Evolutionary conservation across 1,140 invertebrate species (phyloP).

Genomic region (Drosophila ohnishii): DNA sequence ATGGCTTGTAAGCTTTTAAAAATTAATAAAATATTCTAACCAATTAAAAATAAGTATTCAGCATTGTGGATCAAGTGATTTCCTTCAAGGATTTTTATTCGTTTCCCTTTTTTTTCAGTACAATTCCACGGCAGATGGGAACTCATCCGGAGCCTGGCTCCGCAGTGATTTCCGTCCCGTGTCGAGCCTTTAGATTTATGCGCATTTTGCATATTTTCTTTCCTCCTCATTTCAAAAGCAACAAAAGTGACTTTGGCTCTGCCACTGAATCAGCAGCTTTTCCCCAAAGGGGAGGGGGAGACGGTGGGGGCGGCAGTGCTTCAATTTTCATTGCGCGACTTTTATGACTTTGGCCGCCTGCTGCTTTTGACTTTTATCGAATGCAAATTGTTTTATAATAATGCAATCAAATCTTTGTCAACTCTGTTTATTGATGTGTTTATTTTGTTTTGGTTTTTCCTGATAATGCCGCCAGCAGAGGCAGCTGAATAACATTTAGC

Average conservation of each 20-base stretch:
- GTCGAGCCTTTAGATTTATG: slow-evolving; percentile 73
- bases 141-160: slow-evolving; percentile 34
- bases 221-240: slow-evolving; percentile 56
- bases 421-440: slow-evolving; percentile 76
- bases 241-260: slow-evolving; percentile 55
- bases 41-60: neutral
- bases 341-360: slow-evolving; percentile 71
- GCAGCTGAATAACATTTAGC: slow-evolving; percentile 41
- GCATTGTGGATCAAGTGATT: neutral
- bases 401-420: slow-evolving; percentile 78
- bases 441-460: slow-evolving; percentile 57
- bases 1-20: neutral
- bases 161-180: slow-evolving; percentile 60
- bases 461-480: slow-evolving; percentile 49
- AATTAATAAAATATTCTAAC: neutral
- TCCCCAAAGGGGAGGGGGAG: neutral
- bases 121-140: slow-evolving; percentile 16
- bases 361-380: slow-evolving; percentile 76
- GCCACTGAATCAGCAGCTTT: slow-evolving; percentile 47
- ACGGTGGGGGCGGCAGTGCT: slow-evolving; percentile 1
- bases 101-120: slow-evolving; percentile 16
- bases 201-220: slow-evolving; percentile 78
- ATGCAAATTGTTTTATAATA: slow-evolving; percentile 81
- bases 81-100: neutral
- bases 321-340: slow-evolving; percentile 78